These are phyloP conservation scores for Alectoris magna DNA, from an alignment of 2,797 vertebrate species.

Conservation along the genomic window DNA sequence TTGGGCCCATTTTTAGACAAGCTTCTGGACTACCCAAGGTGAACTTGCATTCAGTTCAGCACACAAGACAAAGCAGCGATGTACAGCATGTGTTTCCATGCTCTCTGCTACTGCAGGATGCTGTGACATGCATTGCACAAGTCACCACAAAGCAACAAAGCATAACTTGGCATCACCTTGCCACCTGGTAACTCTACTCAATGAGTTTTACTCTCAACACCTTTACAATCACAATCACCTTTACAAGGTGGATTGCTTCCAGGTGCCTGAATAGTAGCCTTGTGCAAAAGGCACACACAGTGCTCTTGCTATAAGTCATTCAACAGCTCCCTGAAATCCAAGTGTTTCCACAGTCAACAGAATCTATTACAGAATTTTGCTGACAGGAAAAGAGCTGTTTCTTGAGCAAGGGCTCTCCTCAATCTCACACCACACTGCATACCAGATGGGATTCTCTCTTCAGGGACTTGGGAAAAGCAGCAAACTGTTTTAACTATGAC, in stretches of 20 bases:
- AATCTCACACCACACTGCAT: neutral
- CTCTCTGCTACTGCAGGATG: neutral
- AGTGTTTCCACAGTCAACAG: neutral
- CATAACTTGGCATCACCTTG: neutral
- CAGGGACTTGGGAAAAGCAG: neutral
- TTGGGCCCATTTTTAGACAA: neutral
- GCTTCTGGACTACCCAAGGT: neutral
- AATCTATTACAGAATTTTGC: neutral
- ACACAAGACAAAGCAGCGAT: neutral
- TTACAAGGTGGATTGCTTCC: neutral
- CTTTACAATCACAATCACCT: too few relatives aligned
- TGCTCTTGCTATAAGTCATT: neutral
- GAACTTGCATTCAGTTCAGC: neutral
- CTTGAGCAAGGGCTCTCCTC: neutral
- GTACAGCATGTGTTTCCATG: fast-evolving
- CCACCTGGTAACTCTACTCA: neutral
- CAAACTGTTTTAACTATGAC: neutral
- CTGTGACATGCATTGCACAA: fast-evolving
- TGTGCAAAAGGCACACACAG: neutral
- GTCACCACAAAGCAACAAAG: neutral
- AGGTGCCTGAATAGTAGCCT: neutral
- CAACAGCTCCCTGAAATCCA: neutral
- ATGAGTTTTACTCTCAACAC: neutral
- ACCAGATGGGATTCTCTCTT: neutral
- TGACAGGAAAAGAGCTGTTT: neutral